Conservation (phyloP, 2,113 vertebrate species). For the human region GRCh38 chrX:11184501-11185000, state of each 20-base stretch:
- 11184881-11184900: not conserved
- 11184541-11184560: not conserved
- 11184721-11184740: not conserved
- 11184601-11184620: not conserved
- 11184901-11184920: not conserved
- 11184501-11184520: not conserved
- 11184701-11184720: not conserved
- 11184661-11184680: not conserved
- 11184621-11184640: not conserved
- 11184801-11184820: not conserved
- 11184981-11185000: not conserved
- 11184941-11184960: not conserved
- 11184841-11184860: not conserved
- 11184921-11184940: not conserved
- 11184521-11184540: not conserved
- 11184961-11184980: not conserved
- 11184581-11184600: not conserved
- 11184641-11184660: not conserved
- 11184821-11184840: not conserved
- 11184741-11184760: not conserved
- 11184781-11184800: not conserved
- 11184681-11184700: not conserved
- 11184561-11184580: not conserved
- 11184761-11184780: slow-evolving; percentile 25
- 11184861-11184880: not conserved